Base-by-base conservation (phyloP, 2,888 invertebrate species). In the Epinotia ramella region DNA sequence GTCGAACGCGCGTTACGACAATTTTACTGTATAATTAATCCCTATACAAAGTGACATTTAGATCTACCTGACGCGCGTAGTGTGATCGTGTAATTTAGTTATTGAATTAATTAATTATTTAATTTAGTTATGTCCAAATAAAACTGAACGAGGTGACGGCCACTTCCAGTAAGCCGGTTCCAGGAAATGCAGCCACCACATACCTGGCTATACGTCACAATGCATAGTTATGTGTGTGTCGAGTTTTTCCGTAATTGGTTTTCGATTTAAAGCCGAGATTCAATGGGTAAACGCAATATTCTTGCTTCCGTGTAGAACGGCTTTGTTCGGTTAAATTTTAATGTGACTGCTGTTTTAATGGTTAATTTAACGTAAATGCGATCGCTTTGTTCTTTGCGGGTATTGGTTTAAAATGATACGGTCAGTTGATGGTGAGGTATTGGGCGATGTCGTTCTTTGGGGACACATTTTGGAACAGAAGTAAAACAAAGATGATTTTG, bases 211-310 rank as follows among this genome's bases (percentile, higher is more conserved):
- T 75, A 66, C 82, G 83, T 82, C 82, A 88, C 86, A 84, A 84
- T 85, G 85, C 84, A 81, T 82, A 82, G 74, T 77, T 87, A 84
- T 89, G 87, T 87, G 87, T 91, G 85, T 89, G 87, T 91, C 81
- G 83, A 89, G 89, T 90, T 93, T 93, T 92, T 92, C 91, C 89
- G 87, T 93, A 92, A 93, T 92, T 92, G 92, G 91, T 92, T 93
- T 93, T 92, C 91, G 91, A 90, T 90, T 90, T 90, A 89, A 90
- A 89, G 83, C 85, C 82, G 81, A 82, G 77, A 78, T 79, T 80
- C 80, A 78, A 77, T 74, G 79, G 77, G 80, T 84, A 83, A 81
- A 83, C 81, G 81, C 81, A 81, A 69, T 73, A 80, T 81, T 82
- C 81, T 80, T 80, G 78, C 77, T 76, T 79, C 78, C 73, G 77